phyloP scores from a whole-genome alignment of 1,140 invertebrate genomes.

The Latrodectus geometricus region DNA sequence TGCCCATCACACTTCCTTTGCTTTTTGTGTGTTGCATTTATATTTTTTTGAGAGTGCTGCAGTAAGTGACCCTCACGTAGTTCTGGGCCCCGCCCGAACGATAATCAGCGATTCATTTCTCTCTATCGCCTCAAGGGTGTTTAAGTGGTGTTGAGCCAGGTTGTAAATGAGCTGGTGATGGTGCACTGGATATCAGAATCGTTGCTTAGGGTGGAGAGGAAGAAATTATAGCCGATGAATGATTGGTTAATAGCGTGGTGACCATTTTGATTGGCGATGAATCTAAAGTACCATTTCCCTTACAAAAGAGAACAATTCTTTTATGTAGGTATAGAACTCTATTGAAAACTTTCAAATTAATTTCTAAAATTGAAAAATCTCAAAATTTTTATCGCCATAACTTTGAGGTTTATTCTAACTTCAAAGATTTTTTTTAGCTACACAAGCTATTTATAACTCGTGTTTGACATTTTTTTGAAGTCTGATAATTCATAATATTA shows the following conservation, averaged over 20 bases:
- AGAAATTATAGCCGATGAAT: not conserved
- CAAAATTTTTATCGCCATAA: too few relatives aligned
- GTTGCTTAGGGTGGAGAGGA: not conserved
- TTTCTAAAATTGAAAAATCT: too few relatives aligned
- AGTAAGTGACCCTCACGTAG: not conserved
- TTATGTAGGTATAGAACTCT: too few relatives aligned
- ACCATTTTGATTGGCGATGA: not conserved
- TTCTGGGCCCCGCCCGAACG: not conserved
- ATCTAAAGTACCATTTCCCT: not conserved
- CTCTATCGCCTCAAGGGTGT: not conserved
- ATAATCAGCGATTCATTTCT: slow-evolving; percentile 17
- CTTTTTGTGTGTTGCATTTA: not conserved
- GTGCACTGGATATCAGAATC: too few relatives aligned
- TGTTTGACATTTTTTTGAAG: too few relatives aligned
- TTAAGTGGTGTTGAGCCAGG: not conserved
- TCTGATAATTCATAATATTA: too few relatives aligned
- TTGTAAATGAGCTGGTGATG: not conserved
- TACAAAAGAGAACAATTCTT: too few relatives aligned
- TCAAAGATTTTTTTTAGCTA: too few relatives aligned
- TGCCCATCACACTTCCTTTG: not conserved
- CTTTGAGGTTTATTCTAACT: too few relatives aligned
- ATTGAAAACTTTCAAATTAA: too few relatives aligned
- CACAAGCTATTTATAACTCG: too few relatives aligned
- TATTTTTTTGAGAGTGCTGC: too few relatives aligned
- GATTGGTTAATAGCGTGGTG: not conserved